A percentile compares a stretch with the other conserved stretches of the same genome.
These are phyloP conservation scores for Ischnura elegans DNA, from an alignment of 2,888 invertebrate species.

Conservation along the genomic window DNA sequence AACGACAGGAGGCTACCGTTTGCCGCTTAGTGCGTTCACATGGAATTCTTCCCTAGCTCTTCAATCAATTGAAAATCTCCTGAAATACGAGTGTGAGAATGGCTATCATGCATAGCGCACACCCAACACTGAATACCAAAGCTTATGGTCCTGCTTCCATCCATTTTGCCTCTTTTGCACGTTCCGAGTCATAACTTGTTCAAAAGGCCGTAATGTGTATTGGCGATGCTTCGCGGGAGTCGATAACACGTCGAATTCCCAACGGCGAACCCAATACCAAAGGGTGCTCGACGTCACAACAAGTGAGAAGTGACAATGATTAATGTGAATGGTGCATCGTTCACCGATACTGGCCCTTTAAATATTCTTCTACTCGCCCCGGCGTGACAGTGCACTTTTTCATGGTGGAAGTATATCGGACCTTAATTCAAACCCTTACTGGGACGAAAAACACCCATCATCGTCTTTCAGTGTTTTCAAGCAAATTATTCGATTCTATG, in stretches of 20 bases:
- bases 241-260: background rate
- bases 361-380: background rate
- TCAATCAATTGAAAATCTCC: too few relatives aligned
- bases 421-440: background rate
- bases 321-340: background rate
- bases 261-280: background rate
- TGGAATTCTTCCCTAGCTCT: too few relatives aligned
- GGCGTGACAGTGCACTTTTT: background rate
- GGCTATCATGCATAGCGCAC: too few relatives aligned
- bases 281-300: background rate
- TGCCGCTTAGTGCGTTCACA: too few relatives aligned
- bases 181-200: background rate
- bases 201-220: background rate
- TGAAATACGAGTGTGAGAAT: too few relatives aligned
- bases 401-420: background rate
- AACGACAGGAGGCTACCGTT: too few relatives aligned
- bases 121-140: too few relatives aligned
- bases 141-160: too few relatives aligned
- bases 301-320: background rate
- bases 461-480: background rate
- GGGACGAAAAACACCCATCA: background rate
- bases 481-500: background rate
- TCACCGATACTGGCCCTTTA: background rate
- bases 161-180: background rate
- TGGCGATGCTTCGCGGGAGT: background rate